Evolutionary conservation across 2,113 vertebrate species (phyloP).

Genomic region (Chloebia gouldiae): DNA sequence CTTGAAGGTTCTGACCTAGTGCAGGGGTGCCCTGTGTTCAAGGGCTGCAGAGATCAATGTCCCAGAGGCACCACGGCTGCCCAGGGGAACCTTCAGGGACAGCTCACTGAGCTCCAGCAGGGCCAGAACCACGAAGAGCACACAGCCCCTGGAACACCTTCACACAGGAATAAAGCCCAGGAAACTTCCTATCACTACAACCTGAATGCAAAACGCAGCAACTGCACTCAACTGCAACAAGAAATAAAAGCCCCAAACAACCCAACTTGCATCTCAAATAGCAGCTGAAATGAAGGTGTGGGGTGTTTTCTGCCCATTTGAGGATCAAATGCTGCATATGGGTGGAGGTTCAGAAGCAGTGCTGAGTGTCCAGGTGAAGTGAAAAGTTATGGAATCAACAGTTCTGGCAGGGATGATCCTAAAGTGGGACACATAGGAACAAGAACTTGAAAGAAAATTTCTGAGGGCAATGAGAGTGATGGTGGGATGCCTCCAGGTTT

Average conservation of each 20-base stretch:
- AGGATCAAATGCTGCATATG: background rate
- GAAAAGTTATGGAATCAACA: background rate
- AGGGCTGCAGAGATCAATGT: background rate
- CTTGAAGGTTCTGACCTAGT: accelerated
- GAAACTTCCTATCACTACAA: background rate
- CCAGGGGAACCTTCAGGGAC: background rate
- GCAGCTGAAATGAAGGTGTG: background rate
- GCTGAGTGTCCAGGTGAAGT: background rate
- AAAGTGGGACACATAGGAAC: background rate
- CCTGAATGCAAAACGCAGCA: background rate
- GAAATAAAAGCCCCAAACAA: background rate
- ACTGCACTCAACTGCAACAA: background rate
- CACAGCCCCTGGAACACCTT: background rate
- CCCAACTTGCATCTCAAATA: background rate
- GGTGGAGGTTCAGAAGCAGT: background rate
- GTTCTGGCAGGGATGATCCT: background rate
- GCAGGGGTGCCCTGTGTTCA: too few relatives aligned
- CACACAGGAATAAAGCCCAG: background rate
- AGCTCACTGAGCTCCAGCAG: background rate
- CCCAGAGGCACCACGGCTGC: accelerated
- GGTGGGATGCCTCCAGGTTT: background rate
- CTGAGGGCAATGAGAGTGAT: background rate
- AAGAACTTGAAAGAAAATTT: background rate
- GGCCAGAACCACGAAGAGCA: too few relatives aligned
- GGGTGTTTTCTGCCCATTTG: background rate